These are phyloP conservation scores for Sturnus vulgaris DNA, from an alignment of 2,113 vertebrate genomes.

Conservation along the genomic window DNA sequence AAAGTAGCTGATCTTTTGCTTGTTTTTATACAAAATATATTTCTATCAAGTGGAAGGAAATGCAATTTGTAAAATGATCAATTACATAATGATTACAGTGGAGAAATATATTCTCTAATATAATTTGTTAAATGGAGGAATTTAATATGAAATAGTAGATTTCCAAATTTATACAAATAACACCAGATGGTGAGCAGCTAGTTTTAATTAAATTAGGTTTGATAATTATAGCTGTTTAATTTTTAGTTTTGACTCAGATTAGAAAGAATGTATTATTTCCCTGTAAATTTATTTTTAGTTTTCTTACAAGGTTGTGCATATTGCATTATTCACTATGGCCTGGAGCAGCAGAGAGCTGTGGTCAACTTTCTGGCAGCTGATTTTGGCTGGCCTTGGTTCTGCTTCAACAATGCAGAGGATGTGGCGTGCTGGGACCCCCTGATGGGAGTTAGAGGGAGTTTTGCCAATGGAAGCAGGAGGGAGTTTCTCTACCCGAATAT, in stretches of 20 bases:
- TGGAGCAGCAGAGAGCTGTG: background rate
- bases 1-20: constrained; percentile 65
- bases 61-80: constrained; percentile 68
- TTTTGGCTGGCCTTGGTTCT: background rate
- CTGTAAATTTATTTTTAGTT: constrained; percentile 65
- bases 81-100: constrained; percentile 67
- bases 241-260: constrained; percentile 78
- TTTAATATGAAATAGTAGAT: constrained; percentile 73
- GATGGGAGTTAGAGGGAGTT: background rate
- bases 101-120: constrained; percentile 51
- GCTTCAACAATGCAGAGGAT: background rate
- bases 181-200: constrained; percentile 76
- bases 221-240: constrained; percentile 78
- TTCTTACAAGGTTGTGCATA: constrained; percentile 16
- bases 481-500: background rate
- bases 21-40: constrained; percentile 67
- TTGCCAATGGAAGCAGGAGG: background rate
- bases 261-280: constrained; percentile 67
- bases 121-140: constrained; percentile 70
- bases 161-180: constrained; percentile 76
- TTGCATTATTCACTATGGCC: background rate
- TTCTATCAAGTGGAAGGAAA: constrained; percentile 71
- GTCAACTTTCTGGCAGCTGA: background rate
- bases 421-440: fast-evolving
- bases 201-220: constrained; percentile 79